Base-by-base conservation (phyloP, 2,797 vertebrate species). In the Sitta carolinensis region DNA sequence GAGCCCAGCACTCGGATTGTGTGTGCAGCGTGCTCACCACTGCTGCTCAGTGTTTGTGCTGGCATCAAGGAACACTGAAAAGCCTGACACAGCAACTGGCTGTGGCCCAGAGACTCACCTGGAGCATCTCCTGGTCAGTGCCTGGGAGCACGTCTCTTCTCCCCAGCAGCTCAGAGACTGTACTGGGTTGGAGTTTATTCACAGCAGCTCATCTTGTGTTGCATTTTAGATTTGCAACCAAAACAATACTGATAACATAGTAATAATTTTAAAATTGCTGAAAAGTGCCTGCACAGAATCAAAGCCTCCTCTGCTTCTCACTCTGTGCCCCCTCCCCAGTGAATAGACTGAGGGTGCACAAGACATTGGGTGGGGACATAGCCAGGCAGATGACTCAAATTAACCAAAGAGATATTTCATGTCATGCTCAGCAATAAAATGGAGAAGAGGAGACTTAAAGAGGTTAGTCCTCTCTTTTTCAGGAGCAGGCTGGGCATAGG, bases 51-150 rank as follows among this genome's bases (percentile, higher is more conserved):
- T 30, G 21, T 47, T 38, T 73, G n/a, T 43, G 19, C 26, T 79
- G 48, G 43, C 51, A 73, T 26, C 75, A 76, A 62, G 63, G 42
- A 73, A 36, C n/a, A 72, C 72, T 2, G 3, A 55, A 73, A 5
- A 93, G 22, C 27, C 38, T 32, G 51, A 89, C 43, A 43, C 7
- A 79, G 27, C 25, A 89, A n/a, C 36, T 2, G 2, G 10, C 42
- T 78, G 12, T 2, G 2, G 48, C 10, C 40, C 54, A 64, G 69
- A 52, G n/a, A 13, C 27, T 38, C 47, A 52, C 29, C 22, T 78
- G 16, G 15, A 57, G 18, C 30, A 38, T 34, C 21, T 7, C 15
- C 34, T n/a, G 11, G 5, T 21, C 47, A 50, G 16, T 0, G 0
- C 30, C 57, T 58, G 34, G 22, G n/a, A 15, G 11, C 11, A 70